phyloP scores from a whole-genome alignment of 2,888 invertebrate genomes.

The Chelonus formosanus region DNA sequence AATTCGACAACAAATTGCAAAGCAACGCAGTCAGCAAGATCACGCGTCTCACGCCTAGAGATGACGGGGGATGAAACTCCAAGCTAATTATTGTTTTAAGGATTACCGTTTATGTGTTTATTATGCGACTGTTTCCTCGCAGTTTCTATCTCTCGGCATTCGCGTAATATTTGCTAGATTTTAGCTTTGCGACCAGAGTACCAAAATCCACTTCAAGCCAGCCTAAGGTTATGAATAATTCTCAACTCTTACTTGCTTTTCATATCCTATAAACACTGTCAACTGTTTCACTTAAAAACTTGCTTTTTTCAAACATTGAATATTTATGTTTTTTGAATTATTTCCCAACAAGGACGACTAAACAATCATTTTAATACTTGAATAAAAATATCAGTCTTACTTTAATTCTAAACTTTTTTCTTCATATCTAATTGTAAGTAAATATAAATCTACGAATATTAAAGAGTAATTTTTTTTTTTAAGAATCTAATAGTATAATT shows the following conservation, averaged over 20 bases:
- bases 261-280: conserved; percentile 19
- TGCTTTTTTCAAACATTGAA: too few relatives aligned
- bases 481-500: background rate
- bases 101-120: conserved; percentile 65
- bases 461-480: too few relatives aligned
- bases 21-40: conserved; percentile 30
- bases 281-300: background rate
- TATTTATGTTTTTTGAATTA: too few relatives aligned
- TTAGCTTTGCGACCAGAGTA: conserved; percentile 48
- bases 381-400: too few relatives aligned
- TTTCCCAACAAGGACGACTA: too few relatives aligned
- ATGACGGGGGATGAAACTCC: conserved; percentile 42
- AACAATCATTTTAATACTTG: too few relatives aligned
- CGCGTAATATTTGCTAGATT: conserved; percentile 58
- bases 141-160: conserved; percentile 30
- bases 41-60: conserved; percentile 35
- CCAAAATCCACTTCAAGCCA: conserved; percentile 44
- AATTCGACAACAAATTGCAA: conserved; percentile 54
- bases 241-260: conserved; percentile 48
- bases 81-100: conserved; percentile 65
- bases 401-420: too few relatives aligned
- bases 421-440: too few relatives aligned
- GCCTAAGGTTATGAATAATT: conserved; percentile 63
- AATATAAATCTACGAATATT: too few relatives aligned
- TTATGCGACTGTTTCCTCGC: conserved; percentile 54